A percentile compares a stretch with the other conserved stretches of the same genome.
phyloP scores from a whole-genome alignment of 2,113 vertebrate genomes.

The Monopterus albus region DNA sequence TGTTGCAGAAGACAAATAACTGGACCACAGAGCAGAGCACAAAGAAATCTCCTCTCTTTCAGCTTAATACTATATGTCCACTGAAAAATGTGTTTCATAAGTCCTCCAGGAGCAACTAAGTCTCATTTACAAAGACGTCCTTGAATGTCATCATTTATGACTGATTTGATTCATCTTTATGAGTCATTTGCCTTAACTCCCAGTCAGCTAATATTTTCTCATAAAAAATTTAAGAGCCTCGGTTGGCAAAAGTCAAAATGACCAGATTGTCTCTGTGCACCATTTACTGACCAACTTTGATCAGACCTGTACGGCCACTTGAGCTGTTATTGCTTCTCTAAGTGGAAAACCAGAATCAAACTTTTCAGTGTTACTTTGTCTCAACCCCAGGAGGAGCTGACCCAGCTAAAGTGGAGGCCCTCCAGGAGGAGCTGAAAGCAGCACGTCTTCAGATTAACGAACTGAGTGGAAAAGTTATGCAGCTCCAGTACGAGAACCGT shows the following conservation, averaged over 20 bases:
- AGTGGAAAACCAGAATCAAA: no score
- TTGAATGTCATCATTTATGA: no score
- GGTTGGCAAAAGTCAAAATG: no score
- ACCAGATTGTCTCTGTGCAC: no score
- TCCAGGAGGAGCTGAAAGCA: constrained; percentile 96
- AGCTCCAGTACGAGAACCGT: constrained; percentile 98
- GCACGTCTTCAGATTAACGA: constrained; percentile 97
- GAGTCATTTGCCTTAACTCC: no score
- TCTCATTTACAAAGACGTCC: constrained; percentile 41
- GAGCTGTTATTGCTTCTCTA: no score
- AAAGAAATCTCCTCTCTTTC: background rate
- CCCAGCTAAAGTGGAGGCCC: constrained; percentile 87
- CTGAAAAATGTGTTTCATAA: constrained; percentile 12
- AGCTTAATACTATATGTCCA: background rate
- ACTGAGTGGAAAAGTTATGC: constrained; percentile 98
- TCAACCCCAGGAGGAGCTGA: constrained; percentile 75
- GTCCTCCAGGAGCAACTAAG: constrained; percentile 5
- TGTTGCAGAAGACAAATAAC: background rate
- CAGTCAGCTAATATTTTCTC: no score
- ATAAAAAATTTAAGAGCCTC: no score
- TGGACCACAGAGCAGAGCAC: background rate
- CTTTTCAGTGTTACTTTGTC: constrained; percentile 41
- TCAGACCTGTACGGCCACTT: no score
- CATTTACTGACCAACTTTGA: no score
- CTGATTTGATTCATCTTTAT: no score